phyloP scores from a whole-genome alignment of 2,888 invertebrate genomes.

The Bellardia pandia region DNA sequence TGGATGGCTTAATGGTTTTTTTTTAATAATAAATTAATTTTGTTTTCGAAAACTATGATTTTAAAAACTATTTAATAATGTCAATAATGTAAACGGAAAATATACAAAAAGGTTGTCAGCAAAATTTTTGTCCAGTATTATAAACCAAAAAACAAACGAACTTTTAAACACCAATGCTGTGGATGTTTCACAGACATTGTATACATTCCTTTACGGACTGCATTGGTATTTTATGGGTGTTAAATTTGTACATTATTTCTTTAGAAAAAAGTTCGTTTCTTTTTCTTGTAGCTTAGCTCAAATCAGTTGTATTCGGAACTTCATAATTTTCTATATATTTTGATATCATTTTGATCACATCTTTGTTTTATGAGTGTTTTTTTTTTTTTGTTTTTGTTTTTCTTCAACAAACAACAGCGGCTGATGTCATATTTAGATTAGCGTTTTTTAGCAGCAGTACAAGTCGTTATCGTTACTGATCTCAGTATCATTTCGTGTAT shows the following conservation, averaged over 20 bases:
- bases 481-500: slow-evolving; percentile 66
- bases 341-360: slow-evolving; percentile 73
- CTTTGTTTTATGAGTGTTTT: slow-evolving; percentile 62
- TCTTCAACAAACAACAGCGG: slow-evolving; percentile 74
- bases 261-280: slow-evolving; percentile 75
- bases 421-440: slow-evolving; percentile 76
- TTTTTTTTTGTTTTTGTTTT: slow-evolving; percentile 10
- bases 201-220: slow-evolving; percentile 33
- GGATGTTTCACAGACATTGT: neutral
- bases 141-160: slow-evolving; percentile 70
- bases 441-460: slow-evolving; percentile 79
- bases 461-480: slow-evolving; percentile 76
- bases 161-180: slow-evolving; percentile 34
- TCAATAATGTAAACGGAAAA: slow-evolving; percentile 1
- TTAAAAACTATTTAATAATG: neutral
- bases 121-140: slow-evolving; percentile 66
- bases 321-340: slow-evolving; percentile 69
- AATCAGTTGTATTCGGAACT: slow-evolving; percentile 84
- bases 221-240: neutral
- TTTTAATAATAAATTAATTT: slow-evolving; percentile 25
- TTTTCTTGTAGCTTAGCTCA: slow-evolving; percentile 81
- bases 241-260: slow-evolving; percentile 2
- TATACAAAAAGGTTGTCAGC: slow-evolving; percentile 17
- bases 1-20: slow-evolving; percentile 77
- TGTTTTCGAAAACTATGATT: neutral